Evolutionary conservation across 2,888 invertebrate species (phyloP).

Genomic region (Lepeophtheirus nordmannii): DNA sequence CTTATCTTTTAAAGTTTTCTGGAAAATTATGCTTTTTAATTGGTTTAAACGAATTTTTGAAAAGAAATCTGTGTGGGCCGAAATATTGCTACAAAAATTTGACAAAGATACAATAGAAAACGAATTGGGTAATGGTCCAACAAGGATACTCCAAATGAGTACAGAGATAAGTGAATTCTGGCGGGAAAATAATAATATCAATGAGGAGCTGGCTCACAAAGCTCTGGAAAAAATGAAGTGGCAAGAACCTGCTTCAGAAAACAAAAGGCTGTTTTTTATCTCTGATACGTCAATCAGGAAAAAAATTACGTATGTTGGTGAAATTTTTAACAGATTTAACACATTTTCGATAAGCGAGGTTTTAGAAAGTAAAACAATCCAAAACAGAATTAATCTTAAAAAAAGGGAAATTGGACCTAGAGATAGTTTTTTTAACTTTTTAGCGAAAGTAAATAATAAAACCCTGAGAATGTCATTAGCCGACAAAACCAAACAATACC

Average conservation of each 20-base stretch:
- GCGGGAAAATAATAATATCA: not conserved
- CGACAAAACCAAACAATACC: not conserved
- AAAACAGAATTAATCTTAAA: not conserved
- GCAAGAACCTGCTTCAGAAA: not conserved
- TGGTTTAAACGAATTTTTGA: conserved; percentile 1
- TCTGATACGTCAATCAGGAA: not conserved
- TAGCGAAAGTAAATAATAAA: not conserved
- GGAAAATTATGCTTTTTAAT: not conserved
- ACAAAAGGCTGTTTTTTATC: not conserved
- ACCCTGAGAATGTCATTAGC: not conserved
- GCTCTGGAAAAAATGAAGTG: not conserved
- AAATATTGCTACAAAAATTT: not conserved
- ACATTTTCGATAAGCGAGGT: not conserved
- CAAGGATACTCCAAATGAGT: not conserved
- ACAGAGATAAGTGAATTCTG: not conserved
- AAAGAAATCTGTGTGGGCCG: not conserved
- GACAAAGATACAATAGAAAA: not conserved
- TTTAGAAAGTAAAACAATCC: not conserved
- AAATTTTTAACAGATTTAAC: not conserved
- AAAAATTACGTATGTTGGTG: not conserved
- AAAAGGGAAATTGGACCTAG: not conserved
- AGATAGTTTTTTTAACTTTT: not conserved
- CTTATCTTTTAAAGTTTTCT: not conserved
- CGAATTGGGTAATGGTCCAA: not conserved
- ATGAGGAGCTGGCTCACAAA: conserved; percentile 1